These are phyloP conservation scores for Brachyptera putata DNA, from an alignment of 2,888 invertebrate species.

Conservation along the genomic window DNA sequence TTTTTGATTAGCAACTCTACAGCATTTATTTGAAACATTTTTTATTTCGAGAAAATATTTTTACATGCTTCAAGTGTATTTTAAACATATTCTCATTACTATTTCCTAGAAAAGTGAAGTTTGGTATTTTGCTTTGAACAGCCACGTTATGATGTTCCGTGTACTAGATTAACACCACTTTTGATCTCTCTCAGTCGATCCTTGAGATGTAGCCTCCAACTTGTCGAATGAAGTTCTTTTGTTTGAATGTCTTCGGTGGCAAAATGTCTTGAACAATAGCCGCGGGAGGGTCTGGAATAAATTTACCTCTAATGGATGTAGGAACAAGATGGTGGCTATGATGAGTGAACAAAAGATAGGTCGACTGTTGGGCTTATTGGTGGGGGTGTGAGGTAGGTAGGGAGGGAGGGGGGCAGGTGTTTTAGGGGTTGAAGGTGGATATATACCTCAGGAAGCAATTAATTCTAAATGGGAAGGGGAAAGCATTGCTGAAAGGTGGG, in stretches of 20 bases:
- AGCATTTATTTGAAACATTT: too few species aligned
- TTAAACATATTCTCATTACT: too few species aligned
- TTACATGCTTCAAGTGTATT: too few species aligned
- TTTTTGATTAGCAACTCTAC: too few species aligned
- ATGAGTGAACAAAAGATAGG: conserved; percentile 28
- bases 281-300: conserved; percentile 24
- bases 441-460: conserved; percentile 29
- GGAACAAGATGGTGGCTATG: conserved; percentile 28
- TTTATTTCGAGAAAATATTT: too few species aligned
- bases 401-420: conserved; percentile 15
- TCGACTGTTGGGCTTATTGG: conserved; percentile 11
- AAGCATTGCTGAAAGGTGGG: conserved; percentile 21
- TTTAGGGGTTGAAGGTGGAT: conserved; percentile 17
- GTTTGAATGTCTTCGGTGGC: conserved; percentile 26
- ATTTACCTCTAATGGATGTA: conserved; percentile 30
- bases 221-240: conserved; percentile 24
- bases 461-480: conserved; percentile 22
- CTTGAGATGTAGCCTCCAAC: conserved; percentile 2
- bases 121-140: background rate
- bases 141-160: background rate
- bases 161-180: conserved; percentile 17
- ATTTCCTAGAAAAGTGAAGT: background rate
- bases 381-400: conserved; percentile 10
- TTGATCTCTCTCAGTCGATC: conserved; percentile 17
- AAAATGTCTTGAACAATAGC: conserved; percentile 28